Percentiles rank a stretch among this genome's conserved stretches.
phyloP scores from a whole-genome alignment of 2,797 vertebrate genomes.

The Acridotheres tristis region DNA sequence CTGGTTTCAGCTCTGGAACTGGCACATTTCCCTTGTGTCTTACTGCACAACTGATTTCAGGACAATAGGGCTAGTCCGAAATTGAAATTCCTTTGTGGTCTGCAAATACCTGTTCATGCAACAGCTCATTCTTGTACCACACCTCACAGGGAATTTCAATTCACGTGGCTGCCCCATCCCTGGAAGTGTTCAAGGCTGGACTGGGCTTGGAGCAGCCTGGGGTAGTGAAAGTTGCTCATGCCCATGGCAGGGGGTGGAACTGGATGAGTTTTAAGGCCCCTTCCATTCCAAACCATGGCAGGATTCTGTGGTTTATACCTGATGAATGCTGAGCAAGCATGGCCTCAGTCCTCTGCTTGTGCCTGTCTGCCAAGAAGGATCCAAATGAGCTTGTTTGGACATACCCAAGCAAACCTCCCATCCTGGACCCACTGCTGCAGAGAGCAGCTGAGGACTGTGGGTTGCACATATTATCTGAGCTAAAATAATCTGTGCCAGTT shows the following conservation, averaged over 20 bases:
- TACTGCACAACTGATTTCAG: not conserved
- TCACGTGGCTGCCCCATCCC: not conserved
- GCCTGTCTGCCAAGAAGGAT: not conserved
- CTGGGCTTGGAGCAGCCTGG: not conserved
- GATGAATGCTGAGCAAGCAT: not conserved
- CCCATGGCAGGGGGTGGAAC: not conserved
- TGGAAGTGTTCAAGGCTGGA: not conserved
- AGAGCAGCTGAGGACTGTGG: not conserved
- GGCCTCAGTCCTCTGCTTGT: not conserved
- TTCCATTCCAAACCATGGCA: not conserved
- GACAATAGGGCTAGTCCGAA: not conserved
- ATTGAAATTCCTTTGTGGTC: not conserved
- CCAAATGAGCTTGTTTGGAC: not conserved
- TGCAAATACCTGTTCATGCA: not conserved
- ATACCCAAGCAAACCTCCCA: not conserved
- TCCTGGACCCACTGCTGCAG: rapidly evolving
- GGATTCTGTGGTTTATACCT: not conserved
- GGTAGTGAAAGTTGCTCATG: not conserved
- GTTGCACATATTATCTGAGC: not conserved
- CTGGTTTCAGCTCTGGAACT: not conserved
- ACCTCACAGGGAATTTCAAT: not conserved
- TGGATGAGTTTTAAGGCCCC: not conserved
- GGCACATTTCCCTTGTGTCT: not conserved
- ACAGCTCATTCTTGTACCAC: not conserved
- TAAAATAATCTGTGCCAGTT: not conserved